Percentiles rank a stretch among this genome's conserved stretches.
Evolutionary conservation across 2,113 vertebrate genomes (phyloP).

Genomic region (Mellivora capensis): DNA sequence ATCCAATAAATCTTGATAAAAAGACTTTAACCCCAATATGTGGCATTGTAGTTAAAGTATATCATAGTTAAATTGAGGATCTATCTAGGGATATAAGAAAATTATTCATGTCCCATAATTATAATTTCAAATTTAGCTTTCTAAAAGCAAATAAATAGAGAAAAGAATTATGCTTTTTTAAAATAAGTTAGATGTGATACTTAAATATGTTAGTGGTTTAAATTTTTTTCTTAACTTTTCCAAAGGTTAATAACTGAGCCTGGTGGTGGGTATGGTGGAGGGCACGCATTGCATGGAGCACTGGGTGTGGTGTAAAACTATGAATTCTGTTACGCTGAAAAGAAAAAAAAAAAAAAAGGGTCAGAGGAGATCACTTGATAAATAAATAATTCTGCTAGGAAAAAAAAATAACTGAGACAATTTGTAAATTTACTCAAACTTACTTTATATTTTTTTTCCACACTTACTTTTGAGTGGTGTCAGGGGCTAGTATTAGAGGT

Average conservation of each 20-base stretch:
- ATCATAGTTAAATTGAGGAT: neutral
- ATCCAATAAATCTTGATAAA: neutral
- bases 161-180: neutral
- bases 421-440: neutral
- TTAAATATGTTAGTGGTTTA: neutral
- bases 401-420: neutral
- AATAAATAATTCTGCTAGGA: too few species aligned
- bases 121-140: constrained; percentile 5
- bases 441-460: neutral
- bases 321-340: too few species aligned
- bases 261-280: too few species aligned
- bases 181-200: neutral
- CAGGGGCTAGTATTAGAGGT: neutral
- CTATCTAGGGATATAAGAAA: neutral
- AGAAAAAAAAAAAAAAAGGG: too few species aligned
- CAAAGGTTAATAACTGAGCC: neutral
- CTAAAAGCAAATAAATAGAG: neutral
- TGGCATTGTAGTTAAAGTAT: neutral
- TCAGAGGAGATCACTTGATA: too few species aligned
- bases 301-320: too few species aligned
- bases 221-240: neutral
- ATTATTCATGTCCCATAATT: neutral
- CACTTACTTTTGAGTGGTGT: neutral
- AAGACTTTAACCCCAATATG: neutral
- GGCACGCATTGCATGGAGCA: too few species aligned